Percentiles rank a stretch among this genome's conserved stretches.
These are phyloP conservation scores for Zaprionus vittiger DNA, from an alignment of 1,140 invertebrate genomes.

Conservation along the genomic window DNA sequence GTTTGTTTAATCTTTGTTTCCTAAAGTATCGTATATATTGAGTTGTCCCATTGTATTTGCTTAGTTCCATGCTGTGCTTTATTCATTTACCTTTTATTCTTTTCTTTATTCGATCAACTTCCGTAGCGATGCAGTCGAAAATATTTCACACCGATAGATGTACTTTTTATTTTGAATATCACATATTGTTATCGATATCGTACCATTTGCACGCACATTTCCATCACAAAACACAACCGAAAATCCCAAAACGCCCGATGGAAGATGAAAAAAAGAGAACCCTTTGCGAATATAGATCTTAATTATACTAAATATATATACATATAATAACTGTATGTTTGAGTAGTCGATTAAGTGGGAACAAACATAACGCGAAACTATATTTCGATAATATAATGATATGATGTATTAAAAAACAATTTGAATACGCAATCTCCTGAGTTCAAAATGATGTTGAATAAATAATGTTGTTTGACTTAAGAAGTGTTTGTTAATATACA, in stretches of 20 bases:
- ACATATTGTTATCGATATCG: constrained; percentile 47
- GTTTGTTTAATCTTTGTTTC: constrained; percentile 5
- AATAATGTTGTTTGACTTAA: constrained; percentile 44
- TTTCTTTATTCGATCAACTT: constrained; percentile 19
- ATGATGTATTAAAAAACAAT: constrained; percentile 42
- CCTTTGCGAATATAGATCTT: not conserved
- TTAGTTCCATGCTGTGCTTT: constrained; percentile 47
- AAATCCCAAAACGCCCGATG: constrained; percentile 13
- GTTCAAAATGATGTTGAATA: constrained; percentile 33
- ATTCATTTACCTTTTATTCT: constrained; percentile 22
- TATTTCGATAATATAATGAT: constrained; percentile 16
- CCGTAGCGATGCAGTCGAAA: constrained; percentile 29
- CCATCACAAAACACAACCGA: constrained; percentile 19
- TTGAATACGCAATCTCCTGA: constrained; percentile 25
- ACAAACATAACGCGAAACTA: constrained; percentile 1
- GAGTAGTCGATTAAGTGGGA: constrained; percentile 1
- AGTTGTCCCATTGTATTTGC: constrained; percentile 15
- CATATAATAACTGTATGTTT: constrained; percentile 3
- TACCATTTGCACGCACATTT: constrained; percentile 50
- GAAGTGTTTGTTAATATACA: constrained; percentile 39
- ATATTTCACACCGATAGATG: constrained; percentile 42
- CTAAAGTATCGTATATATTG: constrained; percentile 9
- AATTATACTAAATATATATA: not conserved
- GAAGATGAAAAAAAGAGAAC: not conserved
- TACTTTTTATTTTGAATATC: constrained; percentile 22